These are phyloP conservation scores for Phenganax marumi DNA, from an alignment of 92 coral and sea anemone genomes.

Conservation along the genomic window DNA sequence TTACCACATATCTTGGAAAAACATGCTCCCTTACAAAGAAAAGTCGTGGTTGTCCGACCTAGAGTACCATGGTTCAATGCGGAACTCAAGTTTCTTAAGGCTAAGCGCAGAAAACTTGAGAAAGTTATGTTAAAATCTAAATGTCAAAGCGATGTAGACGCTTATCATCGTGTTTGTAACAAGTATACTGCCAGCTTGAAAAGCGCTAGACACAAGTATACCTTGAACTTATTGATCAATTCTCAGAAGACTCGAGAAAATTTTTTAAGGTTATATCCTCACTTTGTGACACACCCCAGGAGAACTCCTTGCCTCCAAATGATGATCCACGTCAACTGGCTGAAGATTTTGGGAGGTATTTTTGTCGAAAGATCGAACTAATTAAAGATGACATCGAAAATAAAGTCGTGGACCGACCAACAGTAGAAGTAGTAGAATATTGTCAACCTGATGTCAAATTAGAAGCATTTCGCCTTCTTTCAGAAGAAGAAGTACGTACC, in stretches of 20 bases:
- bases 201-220: conserved; percentile 14
- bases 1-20: conserved; percentile 46
- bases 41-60: conserved; percentile 43
- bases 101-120: conserved; percentile 49
- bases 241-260: conserved; percentile 51
- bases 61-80: conserved; percentile 51
- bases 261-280: conserved; percentile 51
- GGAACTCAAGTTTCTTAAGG: conserved; percentile 47
- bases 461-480: neutral
- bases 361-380: conserved; percentile 40
- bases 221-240: conserved; percentile 29
- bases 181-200: conserved; percentile 7
- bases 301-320: conserved; percentile 45
- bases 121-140: conserved; percentile 49
- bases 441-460: neutral
- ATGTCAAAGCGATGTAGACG: conserved; percentile 34
- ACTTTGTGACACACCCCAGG: conserved; percentile 47
- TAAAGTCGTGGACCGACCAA: conserved; percentile 27
- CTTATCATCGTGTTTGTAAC: conserved; percentile 20
- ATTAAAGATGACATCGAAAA: conserved; percentile 45
- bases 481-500: neutral
- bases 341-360: conserved; percentile 55
- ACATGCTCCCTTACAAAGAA: conserved; percentile 53
- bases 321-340: conserved; percentile 48
- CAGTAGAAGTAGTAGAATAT: neutral